phyloP scores from a whole-genome alignment of 2,888 invertebrate genomes.

The Hydropsyche betteni region DNA sequence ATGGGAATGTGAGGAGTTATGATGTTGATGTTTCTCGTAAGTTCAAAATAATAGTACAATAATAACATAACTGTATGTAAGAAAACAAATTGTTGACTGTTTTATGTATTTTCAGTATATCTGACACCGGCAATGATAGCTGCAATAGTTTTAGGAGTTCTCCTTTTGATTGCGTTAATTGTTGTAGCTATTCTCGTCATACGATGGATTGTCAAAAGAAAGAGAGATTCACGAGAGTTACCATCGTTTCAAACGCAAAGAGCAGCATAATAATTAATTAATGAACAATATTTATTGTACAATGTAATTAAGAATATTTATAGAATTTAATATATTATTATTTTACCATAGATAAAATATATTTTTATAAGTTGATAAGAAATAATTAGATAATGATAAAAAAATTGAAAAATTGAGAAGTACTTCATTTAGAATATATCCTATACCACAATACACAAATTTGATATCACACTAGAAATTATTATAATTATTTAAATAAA shows the following conservation, averaged over 20 bases:
- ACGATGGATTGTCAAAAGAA: conserved; percentile 69
- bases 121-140: conserved; percentile 68
- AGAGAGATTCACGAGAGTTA: conserved; percentile 68
- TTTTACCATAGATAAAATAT: conserved; percentile 22
- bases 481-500: too few species aligned
- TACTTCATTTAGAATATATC: too few species aligned
- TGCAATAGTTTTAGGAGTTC: conserved; percentile 74
- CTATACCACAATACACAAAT: too few species aligned
- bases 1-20: conserved; percentile 72
- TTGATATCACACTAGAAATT: too few species aligned
- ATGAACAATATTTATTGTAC: conserved; percentile 28
- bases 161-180: conserved; percentile 72
- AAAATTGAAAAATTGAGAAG: neutral
- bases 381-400: neutral
- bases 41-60: conserved; percentile 48
- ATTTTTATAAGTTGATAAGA: conserved; percentile 17
- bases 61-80: neutral
- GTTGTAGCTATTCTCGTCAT: conserved; percentile 67
- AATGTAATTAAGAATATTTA: conserved; percentile 21
- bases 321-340: conserved; percentile 21
- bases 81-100: neutral
- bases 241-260: conserved; percentile 65
- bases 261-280: conserved; percentile 17
- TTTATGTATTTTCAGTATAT: conserved; percentile 59
- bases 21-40: conserved; percentile 68